A percentile compares a stretch with the other conserved stretches of the same genome.
Conservation (phyloP, 2,888 invertebrate genomes). For the Hetaerina titia region DNA sequence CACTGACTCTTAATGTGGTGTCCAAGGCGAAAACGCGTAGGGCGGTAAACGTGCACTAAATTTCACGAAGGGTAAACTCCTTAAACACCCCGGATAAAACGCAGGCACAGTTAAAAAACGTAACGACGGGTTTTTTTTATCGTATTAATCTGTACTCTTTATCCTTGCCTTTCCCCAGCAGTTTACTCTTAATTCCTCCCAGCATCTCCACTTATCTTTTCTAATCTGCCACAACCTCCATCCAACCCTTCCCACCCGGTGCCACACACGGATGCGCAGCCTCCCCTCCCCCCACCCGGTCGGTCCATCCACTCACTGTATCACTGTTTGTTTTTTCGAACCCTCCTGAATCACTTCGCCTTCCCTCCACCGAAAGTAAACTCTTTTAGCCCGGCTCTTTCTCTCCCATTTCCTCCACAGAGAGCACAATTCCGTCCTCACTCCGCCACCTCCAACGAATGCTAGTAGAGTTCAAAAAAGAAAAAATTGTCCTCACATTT, state of each 20-base stretch:
- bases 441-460: no score
- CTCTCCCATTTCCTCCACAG: background rate
- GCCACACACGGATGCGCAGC: background rate
- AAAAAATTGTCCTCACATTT: no score
- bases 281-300: background rate
- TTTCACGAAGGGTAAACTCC: background rate
- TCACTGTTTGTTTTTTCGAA: background rate
- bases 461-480: no score
- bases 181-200: slow-evolving; percentile 19
- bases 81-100: background rate
- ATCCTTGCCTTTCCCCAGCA: background rate
- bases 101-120: background rate
- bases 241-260: background rate
- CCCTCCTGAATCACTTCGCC: background rate
- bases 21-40: background rate
- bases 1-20: background rate
- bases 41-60: background rate
- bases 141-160: slow-evolving; percentile 4
- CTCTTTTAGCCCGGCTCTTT: background rate
- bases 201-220: background rate
- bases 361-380: background rate
- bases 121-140: background rate
- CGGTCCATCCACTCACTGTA: background rate
- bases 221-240: background rate
- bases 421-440: no score